Conservation (phyloP, 2,113 vertebrate species). For the Serilophus lunatus region DNA sequence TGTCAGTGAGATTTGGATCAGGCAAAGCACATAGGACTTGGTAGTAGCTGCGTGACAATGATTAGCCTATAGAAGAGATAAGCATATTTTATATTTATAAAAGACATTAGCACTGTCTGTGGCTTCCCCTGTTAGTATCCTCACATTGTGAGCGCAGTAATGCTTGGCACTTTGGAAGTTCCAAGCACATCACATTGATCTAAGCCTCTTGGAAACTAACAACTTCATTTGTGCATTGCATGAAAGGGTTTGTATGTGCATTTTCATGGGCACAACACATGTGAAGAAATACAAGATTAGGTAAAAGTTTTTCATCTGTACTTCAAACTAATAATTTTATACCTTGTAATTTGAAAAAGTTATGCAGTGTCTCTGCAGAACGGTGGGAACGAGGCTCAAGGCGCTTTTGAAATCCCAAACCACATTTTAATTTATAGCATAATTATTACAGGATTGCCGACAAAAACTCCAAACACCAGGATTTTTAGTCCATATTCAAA, state of each 20-base stretch:
- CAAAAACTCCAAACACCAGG: neutral
- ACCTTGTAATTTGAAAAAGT: neutral
- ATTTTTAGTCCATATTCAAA: slow-evolving; percentile 13
- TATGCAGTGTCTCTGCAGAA: neutral
- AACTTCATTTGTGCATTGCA: neutral
- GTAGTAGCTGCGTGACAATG: neutral
- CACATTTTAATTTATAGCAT: neutral
- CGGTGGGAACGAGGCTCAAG: neutral
- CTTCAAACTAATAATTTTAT: neutral
- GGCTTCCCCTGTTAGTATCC: neutral
- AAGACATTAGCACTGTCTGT: neutral
- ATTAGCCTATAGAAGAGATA: neutral
- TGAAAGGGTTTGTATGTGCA: neutral
- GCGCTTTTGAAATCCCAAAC: neutral
- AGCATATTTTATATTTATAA: neutral
- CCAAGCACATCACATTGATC: neutral
- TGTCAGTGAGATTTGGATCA: neutral
- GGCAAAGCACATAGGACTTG: rapidly evolving
- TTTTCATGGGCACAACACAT: neutral
- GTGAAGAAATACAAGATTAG: neutral
- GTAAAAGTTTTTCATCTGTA: neutral
- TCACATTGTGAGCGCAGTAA: neutral
- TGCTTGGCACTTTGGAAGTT: neutral
- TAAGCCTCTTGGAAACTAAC: neutral
- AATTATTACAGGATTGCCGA: slow-evolving; percentile 15